Evolutionary conservation across 2,113 vertebrate genomes (phyloP).

Genomic region (Syngnathoides biaculeatus): DNA sequence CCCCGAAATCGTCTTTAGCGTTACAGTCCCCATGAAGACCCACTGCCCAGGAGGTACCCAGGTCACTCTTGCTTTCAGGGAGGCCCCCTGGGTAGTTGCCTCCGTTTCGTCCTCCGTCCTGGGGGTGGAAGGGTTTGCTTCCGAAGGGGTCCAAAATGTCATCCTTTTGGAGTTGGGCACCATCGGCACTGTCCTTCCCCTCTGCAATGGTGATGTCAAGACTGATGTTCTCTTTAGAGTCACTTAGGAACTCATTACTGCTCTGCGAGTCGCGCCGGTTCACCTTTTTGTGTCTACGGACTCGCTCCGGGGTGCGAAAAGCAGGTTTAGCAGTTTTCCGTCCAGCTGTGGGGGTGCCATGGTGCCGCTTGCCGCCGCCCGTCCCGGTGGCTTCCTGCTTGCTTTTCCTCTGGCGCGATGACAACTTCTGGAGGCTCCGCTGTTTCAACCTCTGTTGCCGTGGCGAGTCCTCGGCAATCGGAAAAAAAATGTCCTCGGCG

Average conservation of each 20-base stretch:
- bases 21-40: constrained; percentile 67
- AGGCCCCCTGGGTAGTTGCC: constrained; percentile 58
- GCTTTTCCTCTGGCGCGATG: constrained; percentile 85
- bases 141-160: constrained; percentile 84
- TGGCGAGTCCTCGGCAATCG: constrained; percentile 78
- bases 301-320: constrained; percentile 88
- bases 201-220: constrained; percentile 73
- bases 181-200: constrained; percentile 79
- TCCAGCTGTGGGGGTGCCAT: constrained; percentile 79
- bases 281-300: constrained; percentile 83
- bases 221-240: constrained; percentile 96
- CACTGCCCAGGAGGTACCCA: constrained; percentile 64
- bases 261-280: constrained; percentile 93
- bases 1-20: constrained; percentile 91
- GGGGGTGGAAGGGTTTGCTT: constrained; percentile 88
- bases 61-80: constrained; percentile 72
- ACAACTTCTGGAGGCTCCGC: constrained; percentile 87
- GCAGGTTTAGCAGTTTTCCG: constrained; percentile 83
- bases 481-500: constrained; percentile 81
- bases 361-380: constrained; percentile 85
- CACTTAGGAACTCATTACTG: constrained; percentile 91
- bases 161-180: constrained; percentile 75
- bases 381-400: constrained; percentile 76
- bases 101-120: constrained; percentile 74
- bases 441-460: constrained; percentile 85